Evolutionary conservation across 1,140 invertebrate genomes (phyloP).

Genomic region (Brachionus angularis): DNA sequence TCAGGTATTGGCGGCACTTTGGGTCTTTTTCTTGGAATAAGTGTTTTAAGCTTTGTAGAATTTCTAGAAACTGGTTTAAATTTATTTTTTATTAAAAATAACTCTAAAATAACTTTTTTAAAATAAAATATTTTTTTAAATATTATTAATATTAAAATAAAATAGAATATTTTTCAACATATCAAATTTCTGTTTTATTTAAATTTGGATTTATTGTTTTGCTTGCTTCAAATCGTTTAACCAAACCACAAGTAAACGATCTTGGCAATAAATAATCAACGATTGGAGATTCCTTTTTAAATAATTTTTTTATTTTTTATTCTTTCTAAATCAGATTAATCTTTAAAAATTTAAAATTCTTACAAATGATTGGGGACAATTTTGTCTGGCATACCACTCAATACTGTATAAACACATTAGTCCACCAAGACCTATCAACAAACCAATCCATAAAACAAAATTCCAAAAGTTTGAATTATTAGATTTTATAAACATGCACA

Average conservation of each 20-base stretch:
- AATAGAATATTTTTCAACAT: too few relatives aligned
- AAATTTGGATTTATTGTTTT: too few relatives aligned
- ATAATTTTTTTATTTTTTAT: background rate
- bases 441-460: constrained; percentile 63
- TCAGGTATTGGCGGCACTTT: constrained; percentile 3
- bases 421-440: constrained; percentile 71
- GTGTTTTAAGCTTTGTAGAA: constrained; percentile 1
- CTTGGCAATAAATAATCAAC: constrained; percentile 54
- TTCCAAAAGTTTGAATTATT: constrained; percentile 37
- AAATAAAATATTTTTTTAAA: too few relatives aligned
- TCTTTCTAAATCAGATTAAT: background rate
- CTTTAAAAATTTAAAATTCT: background rate
- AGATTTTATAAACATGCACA: constrained; percentile 31
- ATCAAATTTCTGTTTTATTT: too few relatives aligned
- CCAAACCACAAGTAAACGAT: constrained; percentile 53
- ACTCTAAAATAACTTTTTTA: background rate
- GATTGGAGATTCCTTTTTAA: background rate
- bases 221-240: too few relatives aligned
- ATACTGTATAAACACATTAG: constrained; percentile 73
- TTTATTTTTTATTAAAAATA: background rate
- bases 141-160: too few relatives aligned
- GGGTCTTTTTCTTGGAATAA: constrained; percentile 8
- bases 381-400: constrained; percentile 63
- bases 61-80: background rate
- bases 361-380: constrained; percentile 42